Evolutionary conservation across 2,888 invertebrate genomes (phyloP).

Genomic region (Zygogramma bicolorata): DNA sequence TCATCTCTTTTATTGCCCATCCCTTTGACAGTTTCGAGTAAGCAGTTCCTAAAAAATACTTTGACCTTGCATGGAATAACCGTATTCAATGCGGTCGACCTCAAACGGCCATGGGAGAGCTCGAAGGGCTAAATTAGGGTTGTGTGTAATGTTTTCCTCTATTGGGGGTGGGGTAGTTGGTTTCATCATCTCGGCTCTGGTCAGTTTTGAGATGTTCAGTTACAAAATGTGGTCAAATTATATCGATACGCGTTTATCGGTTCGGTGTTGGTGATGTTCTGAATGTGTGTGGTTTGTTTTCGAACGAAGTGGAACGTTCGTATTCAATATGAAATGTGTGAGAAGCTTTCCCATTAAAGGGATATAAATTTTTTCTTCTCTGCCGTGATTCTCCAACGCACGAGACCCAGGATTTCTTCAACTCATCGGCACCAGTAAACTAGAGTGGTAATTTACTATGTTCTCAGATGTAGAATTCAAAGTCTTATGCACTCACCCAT

Average conservation of each 20-base stretch:
- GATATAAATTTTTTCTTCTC: too few relatives aligned
- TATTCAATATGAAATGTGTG: neutral
- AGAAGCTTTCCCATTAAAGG: too few relatives aligned
- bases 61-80: slow-evolving; percentile 52
- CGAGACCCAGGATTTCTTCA: too few relatives aligned
- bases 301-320: neutral
- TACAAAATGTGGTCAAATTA: slow-evolving; percentile 19
- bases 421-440: too few relatives aligned
- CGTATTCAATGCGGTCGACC: slow-evolving; percentile 56
- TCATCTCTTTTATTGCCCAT: slow-evolving; percentile 50
- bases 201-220: slow-evolving; percentile 31
- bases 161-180: slow-evolving; percentile 23
- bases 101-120: slow-evolving; percentile 37
- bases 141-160: slow-evolving; percentile 58
- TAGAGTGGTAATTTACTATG: too few relatives aligned
- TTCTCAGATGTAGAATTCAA: too few relatives aligned
- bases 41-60: slow-evolving; percentile 50
- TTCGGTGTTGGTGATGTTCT: neutral
- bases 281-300: neutral
- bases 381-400: too few relatives aligned
- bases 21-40: slow-evolving; percentile 46
- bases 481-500: too few relatives aligned
- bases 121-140: slow-evolving; percentile 60
- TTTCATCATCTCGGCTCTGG: slow-evolving; percentile 31
- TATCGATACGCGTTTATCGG: neutral